phyloP scores from a whole-genome alignment of 2,888 invertebrate species.

The Drosophila neotestacea region DNA sequence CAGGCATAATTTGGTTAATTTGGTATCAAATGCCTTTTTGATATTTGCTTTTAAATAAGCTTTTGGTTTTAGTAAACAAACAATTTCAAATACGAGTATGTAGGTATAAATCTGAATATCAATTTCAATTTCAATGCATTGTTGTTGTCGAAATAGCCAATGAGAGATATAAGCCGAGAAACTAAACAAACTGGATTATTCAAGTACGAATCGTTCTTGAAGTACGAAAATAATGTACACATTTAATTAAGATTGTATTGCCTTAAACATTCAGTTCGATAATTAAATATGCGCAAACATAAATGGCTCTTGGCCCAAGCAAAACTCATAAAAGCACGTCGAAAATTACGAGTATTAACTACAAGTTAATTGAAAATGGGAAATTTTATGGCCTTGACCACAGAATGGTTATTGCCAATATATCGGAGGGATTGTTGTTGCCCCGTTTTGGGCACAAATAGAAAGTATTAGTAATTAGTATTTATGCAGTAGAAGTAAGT shows the following conservation, averaged over 20 bases:
- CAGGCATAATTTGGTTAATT: constrained; percentile 53
- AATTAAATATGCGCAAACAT: constrained; percentile 31
- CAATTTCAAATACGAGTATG: constrained; percentile 29
- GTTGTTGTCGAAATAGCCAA: constrained; percentile 60
- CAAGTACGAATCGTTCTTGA: constrained; percentile 26
- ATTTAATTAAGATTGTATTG: constrained; percentile 34
- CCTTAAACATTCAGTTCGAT: constrained; percentile 31
- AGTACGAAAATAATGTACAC: constrained; percentile 22
- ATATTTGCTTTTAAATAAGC: constrained; percentile 25
- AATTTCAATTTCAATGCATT: constrained; percentile 41
- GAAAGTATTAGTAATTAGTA: constrained; percentile 18
- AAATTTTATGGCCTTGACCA: constrained; percentile 21
- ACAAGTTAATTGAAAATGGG: constrained; percentile 34
- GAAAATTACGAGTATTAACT: constrained; percentile 33
- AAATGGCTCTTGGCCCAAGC: constrained; percentile 36
- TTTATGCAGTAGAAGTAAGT: constrained; percentile 13
- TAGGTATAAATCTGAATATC: constrained; percentile 3
- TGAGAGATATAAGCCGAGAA: constrained; percentile 33
- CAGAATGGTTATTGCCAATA: constrained; percentile 28
- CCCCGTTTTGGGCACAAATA: constrained; percentile 12
- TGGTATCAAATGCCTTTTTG: constrained; percentile 34
- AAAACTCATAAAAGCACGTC: constrained; percentile 44
- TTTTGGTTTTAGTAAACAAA: constrained; percentile 32
- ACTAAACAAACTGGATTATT: constrained; percentile 27
- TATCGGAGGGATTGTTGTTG: constrained; percentile 16